A percentile compares a stretch with the other conserved stretches of the same genome.
Evolutionary conservation across 1,140 invertebrate genomes (phyloP).

Genomic region (Metaphire vulgaris): DNA sequence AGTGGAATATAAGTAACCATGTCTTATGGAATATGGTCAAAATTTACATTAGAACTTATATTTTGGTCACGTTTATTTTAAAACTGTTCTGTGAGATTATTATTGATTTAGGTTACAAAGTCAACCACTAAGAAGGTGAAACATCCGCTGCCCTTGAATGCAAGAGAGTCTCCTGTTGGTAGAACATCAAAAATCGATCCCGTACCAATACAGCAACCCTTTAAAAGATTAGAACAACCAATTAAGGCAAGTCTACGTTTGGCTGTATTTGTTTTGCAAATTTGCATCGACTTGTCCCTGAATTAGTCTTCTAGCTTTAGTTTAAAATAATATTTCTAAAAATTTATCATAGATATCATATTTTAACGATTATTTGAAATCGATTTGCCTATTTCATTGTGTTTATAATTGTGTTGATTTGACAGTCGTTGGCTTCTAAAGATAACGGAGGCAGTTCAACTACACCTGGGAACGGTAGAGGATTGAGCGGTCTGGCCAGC

Average conservation of each 20-base stretch:
- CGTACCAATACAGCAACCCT: slow-evolving; percentile 29
- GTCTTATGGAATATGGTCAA: neutral
- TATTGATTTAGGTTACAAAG: slow-evolving; percentile 11
- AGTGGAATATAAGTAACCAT: neutral
- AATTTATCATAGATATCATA: too few species aligned
- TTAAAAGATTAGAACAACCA: slow-evolving; percentile 34
- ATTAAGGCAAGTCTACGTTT: slow-evolving; percentile 30
- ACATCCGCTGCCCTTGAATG: neutral
- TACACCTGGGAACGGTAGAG: neutral
- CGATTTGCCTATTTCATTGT: neutral
- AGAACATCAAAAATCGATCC: slow-evolving; percentile 31
- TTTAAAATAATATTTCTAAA: neutral
- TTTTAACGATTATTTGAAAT: neutral
- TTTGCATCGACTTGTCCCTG: neutral
- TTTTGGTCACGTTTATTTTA: too few species aligned
- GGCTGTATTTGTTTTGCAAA: neutral
- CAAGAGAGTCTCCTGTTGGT: slow-evolving; percentile 11
- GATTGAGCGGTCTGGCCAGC: neutral
- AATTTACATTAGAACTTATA: slow-evolving; percentile 2
- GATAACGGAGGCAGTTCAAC: neutral
- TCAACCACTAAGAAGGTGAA: slow-evolving; percentile 4
- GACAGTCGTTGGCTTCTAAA: neutral
- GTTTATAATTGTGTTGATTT: neutral
- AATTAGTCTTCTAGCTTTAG: neutral
- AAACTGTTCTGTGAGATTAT: too few species aligned